Evolutionary conservation across 2,113 vertebrate genomes (phyloP).

Genomic region (Gnathonemus echidnorhynchus): DNA sequence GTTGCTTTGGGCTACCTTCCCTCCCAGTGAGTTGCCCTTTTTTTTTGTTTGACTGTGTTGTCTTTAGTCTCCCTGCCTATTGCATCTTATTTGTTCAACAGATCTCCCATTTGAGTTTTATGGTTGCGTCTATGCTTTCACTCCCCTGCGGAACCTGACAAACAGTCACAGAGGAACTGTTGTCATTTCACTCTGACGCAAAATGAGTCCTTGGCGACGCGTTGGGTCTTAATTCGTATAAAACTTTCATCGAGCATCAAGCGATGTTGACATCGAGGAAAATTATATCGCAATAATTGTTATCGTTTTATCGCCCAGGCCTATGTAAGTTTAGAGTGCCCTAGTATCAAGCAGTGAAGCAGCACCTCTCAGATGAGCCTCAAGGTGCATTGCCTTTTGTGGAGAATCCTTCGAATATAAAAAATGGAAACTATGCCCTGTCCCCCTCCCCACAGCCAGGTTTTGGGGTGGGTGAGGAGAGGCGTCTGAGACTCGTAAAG

Average conservation of each 20-base stretch:
- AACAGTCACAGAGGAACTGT: no score
- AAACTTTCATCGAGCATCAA: neutral
- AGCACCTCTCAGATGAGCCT: neutral
- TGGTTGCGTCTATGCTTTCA: no score
- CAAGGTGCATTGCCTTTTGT: neutral
- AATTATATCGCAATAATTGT: neutral
- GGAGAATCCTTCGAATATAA: neutral
- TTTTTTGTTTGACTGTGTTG: neutral
- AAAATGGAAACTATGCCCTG: neutral
- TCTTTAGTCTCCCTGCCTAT: neutral
- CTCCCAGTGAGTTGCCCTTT: neutral
- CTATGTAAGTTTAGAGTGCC: neutral
- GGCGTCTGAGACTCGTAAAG: slow-evolving; percentile 68
- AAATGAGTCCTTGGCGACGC: no score
- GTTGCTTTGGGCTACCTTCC: neutral
- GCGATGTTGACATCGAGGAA: neutral
- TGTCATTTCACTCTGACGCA: no score
- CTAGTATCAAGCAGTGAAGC: neutral
- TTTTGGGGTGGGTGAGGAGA: slow-evolving; percentile 56
- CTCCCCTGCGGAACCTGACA: no score
- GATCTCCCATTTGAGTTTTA: no score
- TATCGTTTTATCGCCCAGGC: neutral
- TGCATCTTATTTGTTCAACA: no score
- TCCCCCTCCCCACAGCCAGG: slow-evolving; percentile 48
- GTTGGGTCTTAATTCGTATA: neutral